These are phyloP conservation scores for Aix galericulata DNA, from an alignment of 2,113 vertebrate species.

Conservation along the genomic window DNA sequence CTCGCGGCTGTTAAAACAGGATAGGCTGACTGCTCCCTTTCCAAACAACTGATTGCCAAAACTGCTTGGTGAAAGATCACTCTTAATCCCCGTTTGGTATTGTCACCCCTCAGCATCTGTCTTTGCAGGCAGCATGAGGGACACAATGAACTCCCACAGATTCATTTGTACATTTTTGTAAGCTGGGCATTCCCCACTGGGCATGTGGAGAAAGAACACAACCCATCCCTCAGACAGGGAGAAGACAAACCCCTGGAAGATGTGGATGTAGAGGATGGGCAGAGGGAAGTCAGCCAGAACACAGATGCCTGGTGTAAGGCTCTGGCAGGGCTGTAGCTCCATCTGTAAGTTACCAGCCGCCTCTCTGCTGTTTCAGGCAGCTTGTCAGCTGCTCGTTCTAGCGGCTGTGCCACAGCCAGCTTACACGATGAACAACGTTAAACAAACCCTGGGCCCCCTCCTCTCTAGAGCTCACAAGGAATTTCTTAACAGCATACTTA, in stretches of 20 bases:
- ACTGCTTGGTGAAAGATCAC: background rate
- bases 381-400: background rate
- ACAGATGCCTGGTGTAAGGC: rapidly evolving
- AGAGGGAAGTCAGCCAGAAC: background rate
- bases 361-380: rapidly evolving
- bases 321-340: background rate
- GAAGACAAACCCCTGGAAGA: background rate
- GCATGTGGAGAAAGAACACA: background rate
- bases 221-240: background rate
- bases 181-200: background rate
- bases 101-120: background rate
- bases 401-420: rapidly evolving
- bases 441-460: background rate
- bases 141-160: background rate
- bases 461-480: background rate
- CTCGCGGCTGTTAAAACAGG: background rate
- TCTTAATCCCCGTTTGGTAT: background rate
- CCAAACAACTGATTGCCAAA: background rate
- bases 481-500: constrained; percentile 85
- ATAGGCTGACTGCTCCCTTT: background rate
- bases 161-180: background rate
- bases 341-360: background rate
- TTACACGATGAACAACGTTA: background rate
- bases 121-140: background rate
- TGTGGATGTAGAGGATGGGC: background rate